Evolutionary conservation across 2,797 vertebrate species (phyloP), one percentile per base, ranked within the genome.

Genomic region (Coranthus polyacanthus): DNA sequence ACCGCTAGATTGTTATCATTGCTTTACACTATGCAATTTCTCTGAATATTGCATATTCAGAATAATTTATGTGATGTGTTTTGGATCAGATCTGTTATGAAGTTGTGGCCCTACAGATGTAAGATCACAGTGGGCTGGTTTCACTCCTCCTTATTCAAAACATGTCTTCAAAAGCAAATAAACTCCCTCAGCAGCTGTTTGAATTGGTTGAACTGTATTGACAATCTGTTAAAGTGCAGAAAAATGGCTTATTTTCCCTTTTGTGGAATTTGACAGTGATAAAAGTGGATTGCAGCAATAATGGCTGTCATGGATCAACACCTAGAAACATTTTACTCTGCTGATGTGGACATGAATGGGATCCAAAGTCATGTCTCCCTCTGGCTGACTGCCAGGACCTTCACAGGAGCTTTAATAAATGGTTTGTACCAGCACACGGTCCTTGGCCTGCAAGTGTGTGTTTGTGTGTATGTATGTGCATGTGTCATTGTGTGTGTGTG

Each of bases 381-480:
- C 85, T 93, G 91, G 91, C 91, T 87, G 85, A 87, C 85, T 88
- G 92, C 92, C 93, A 93, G 88, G 86, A 88, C 90, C 92, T 93
- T 92, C 91, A 92, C 86, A 88, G 86, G 66, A 89, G 85, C 88
- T 92, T 89, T 92, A 92, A 94, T 91, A 92, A 92, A 93, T 90
- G 90, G 79, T 88, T 90, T 92, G 91, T 88, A 90, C 84, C 83
- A 83, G 85, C 86, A 88, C 87, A 89, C 84, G 88, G 86, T 89
- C 85, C 89, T 92, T 84, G 87, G 89, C 83, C 84, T 55, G 65
- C 63, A 69, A 20, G 20, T 67, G 73, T 58, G 49, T 60, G 12
- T 64, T 52, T 42, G 56, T 68, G 29, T 79, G 22, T 81, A 53
- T 68, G 64, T 52, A 53, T 49, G 52, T 63, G 68, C 45, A 29